Evolutionary conservation across 1,140 invertebrate genomes (phyloP).

Genomic region (Drosophila grimshawi): DNA sequence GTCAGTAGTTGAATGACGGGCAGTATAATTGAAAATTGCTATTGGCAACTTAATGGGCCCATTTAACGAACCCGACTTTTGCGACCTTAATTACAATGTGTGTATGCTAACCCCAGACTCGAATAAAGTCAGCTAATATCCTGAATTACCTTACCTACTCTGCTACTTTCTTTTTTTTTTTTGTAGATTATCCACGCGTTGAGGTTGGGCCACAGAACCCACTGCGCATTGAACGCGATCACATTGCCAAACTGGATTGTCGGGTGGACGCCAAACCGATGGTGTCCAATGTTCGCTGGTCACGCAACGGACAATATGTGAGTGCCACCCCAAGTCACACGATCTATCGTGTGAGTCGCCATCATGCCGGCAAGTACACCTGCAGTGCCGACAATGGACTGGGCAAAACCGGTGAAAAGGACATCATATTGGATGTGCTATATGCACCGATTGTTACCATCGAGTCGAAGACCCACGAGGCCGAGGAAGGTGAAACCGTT

Average conservation of each 20-base stretch:
- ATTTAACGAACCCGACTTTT: constrained; percentile 38
- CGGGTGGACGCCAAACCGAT: constrained; percentile 95
- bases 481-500: constrained; percentile 93
- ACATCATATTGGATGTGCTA: constrained; percentile 92
- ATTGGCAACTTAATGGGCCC: constrained; percentile 80
- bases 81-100: constrained; percentile 71
- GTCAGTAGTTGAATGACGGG: not conserved
- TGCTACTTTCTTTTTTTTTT: constrained; percentile 54
- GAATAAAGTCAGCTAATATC: constrained; percentile 6
- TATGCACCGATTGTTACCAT: constrained; percentile 92
- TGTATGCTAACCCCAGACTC: constrained; percentile 56
- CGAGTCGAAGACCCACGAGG: constrained; percentile 91
- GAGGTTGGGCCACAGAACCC: constrained; percentile 95
- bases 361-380: constrained; percentile 93
- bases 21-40: constrained; percentile 79
- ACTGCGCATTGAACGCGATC: constrained; percentile 92
- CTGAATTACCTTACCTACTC: constrained; percentile 42
- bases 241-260: constrained; percentile 91
- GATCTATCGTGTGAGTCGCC: constrained; percentile 90
- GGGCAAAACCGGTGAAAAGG: constrained; percentile 90
- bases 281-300: constrained; percentile 92
- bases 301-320: constrained; percentile 91
- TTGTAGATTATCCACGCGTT: constrained; percentile 93
- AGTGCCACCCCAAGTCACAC: constrained; percentile 91
- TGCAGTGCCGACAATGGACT: constrained; percentile 94